Evolutionary conservation across 2,113 vertebrate species (phyloP).

Genomic region (Phalacrocorax pelagicus): DNA sequence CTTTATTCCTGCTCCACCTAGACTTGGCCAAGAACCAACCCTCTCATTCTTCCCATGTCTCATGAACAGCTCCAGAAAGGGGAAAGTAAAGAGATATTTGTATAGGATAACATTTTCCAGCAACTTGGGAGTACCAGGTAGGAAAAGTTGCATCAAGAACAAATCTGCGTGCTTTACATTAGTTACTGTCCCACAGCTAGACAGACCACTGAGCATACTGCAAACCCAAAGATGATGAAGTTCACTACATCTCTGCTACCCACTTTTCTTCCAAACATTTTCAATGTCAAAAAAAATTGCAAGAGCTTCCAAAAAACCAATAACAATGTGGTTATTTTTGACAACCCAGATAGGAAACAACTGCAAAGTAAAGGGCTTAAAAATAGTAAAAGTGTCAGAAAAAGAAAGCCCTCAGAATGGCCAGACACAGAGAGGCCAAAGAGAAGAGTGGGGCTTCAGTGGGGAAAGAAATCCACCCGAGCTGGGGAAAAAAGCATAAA

Average conservation of each 20-base stretch:
- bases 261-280: background rate
- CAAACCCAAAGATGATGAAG: background rate
- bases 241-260: background rate
- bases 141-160: background rate
- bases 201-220: background rate
- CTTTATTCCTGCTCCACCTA: background rate
- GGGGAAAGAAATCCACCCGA: background rate
- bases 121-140: too few species aligned
- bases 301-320: background rate
- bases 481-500: background rate
- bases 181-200: background rate
- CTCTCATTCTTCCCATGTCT: background rate
- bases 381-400: background rate
- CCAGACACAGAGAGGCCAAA: background rate
- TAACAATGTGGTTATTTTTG: background rate
- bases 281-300: background rate
- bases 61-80: background rate
- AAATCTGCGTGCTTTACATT: background rate
- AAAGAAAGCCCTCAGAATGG: background rate
- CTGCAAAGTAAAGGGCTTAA: background rate
- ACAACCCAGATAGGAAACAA: background rate
- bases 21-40: background rate
- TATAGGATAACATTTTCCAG: background rate
- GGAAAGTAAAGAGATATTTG: background rate
- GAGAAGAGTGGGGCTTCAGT: background rate